Base-by-base conservation (phyloP, 2,797 vertebrate species). In the Chaetophractus vellerosus region DNA sequence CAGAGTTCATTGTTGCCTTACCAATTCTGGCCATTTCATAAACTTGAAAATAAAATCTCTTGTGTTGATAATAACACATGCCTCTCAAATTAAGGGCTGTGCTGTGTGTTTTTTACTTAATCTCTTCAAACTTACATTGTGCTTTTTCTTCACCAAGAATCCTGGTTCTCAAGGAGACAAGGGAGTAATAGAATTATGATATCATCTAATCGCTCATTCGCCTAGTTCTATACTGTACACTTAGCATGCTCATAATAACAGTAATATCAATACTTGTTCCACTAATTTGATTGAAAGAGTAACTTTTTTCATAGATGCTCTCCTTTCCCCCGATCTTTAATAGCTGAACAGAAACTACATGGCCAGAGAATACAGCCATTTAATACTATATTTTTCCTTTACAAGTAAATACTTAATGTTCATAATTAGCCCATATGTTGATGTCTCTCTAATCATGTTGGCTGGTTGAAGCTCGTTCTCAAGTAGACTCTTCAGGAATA, bases 401-500 rank as follows among this genome's bases (percentile, higher is more conserved):
- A 21, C 12, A 87, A 55, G n/a, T 36, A 71, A 75, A 63, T 83
- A 57, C 66, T 84, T 80, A 63, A 36, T 85, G 36, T 63, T 88
- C 19, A 71, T 45, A 23, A 66, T 6, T 31, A 88, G 64, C 19
- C n/a, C 19, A 52, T 83, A 74, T 9, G 1, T 2, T 79, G 74
- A 33, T 69, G 24, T 52, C 15, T 66, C 50, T 71, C 63, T 89
- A 94, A 81, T 84, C 41, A 68, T 38, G 3, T 15, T 83, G 55
- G 31, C 36, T 83, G 74, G 95, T 52, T 52, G 24, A 80, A 96
- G n/a, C 4, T 93, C 36, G 87, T 78, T 82, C 33, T 81, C 45
- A 36, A 89, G 16, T 36, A 76, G 31, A 90, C 86, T 90, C 63
- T 80, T 95, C 63, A 88, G 21, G 23, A 93, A 94, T 45, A 57